Evolutionary conservation across 1,140 invertebrate species (phyloP).

Genomic region (Aplysia californica): DNA sequence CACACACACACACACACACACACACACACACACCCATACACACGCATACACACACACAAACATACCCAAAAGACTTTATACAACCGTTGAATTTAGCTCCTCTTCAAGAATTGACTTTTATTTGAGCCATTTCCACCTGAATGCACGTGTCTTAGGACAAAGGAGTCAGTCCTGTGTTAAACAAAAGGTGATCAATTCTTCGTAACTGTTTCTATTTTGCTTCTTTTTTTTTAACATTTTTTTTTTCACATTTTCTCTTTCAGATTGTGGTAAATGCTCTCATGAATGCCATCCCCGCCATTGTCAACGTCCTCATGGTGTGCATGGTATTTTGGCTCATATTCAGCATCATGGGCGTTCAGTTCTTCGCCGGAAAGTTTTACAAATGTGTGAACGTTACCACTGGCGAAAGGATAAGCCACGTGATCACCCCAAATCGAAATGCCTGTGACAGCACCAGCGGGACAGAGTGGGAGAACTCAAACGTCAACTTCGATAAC

Average conservation of each 20-base stretch:
- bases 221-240: slow-evolving; percentile 14
- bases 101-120: no score
- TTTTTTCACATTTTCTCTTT: slow-evolving; percentile 16
- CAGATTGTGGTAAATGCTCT: slow-evolving; percentile 95
- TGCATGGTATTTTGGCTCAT: slow-evolving; percentile 94
- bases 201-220: no score
- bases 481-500: slow-evolving; percentile 98
- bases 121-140: no score
- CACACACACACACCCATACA: no score
- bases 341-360: slow-evolving; percentile 93
- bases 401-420: slow-evolving; percentile 46
- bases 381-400: slow-evolving; percentile 87
- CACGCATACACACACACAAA: no score
- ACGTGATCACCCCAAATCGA: slow-evolving; percentile 47
- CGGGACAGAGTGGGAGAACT: slow-evolving; percentile 91
- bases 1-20: no score
- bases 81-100: no score
- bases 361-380: slow-evolving; percentile 91
- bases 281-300: slow-evolving; percentile 94
- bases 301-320: slow-evolving; percentile 92
- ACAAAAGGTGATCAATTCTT: no score
- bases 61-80: no score
- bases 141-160: no score
- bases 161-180: no score
- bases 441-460: slow-evolving; percentile 38